Evolutionary conservation across 2,113 vertebrate genomes (phyloP).

Genomic region (Nothoprocta pentlandii): DNA sequence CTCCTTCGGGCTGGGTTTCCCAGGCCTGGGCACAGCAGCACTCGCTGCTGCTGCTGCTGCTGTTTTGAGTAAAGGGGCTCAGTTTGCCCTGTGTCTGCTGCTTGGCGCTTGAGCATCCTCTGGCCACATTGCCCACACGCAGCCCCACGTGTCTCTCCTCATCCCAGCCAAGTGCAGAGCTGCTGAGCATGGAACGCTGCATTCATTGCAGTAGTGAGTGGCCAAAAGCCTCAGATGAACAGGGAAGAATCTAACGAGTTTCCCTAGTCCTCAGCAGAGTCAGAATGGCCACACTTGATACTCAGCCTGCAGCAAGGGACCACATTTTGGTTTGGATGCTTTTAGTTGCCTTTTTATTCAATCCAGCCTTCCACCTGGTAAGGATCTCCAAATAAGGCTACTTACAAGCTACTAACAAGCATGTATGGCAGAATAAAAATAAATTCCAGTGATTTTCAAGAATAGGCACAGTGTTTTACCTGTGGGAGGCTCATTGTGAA

Average conservation of each 20-base stretch:
- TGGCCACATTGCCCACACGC: rapidly evolving
- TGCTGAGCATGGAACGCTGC: background rate
- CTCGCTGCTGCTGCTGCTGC: background rate
- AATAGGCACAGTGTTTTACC: background rate
- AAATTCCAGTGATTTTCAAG: background rate
- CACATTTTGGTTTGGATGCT: background rate
- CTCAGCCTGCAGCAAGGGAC: background rate
- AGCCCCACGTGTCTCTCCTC: background rate
- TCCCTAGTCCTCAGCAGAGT: background rate
- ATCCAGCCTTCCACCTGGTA: background rate
- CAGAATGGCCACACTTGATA: background rate
- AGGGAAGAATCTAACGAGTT: background rate
- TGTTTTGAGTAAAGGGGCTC: background rate
- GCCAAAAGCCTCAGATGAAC: background rate
- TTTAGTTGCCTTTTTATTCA: background rate
- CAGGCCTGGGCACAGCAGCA: background rate
- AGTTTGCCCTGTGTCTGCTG: background rate
- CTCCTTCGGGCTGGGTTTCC: background rate
- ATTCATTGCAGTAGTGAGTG: background rate
- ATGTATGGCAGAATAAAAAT: background rate
- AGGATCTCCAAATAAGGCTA: background rate
- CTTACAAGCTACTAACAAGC: background rate
- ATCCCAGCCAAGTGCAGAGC: background rate
- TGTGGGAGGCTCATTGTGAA: background rate
- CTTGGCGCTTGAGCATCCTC: background rate